Percentiles rank a stretch among this genome's conserved stretches.
These are phyloP conservation scores for Pyrocoelia pectoralis DNA, from an alignment of 2,888 invertebrate genomes.

Conservation along the genomic window DNA sequence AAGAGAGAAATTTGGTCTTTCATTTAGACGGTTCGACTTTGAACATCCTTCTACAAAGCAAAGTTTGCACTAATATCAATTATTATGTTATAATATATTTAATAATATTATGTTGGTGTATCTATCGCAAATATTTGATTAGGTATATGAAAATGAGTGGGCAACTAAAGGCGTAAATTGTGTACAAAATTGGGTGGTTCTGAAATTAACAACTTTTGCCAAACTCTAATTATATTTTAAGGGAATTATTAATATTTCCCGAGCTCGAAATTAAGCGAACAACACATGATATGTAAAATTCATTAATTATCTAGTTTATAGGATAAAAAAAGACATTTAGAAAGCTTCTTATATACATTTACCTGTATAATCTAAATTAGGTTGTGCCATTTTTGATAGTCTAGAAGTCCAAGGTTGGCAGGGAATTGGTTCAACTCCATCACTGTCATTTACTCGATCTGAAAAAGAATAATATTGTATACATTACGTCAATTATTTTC, in stretches of 20 bases:
- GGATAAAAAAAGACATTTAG: not conserved
- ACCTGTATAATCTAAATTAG: conserved; percentile 93
- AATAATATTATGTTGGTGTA: too few relatives aligned
- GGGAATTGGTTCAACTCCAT: conserved; percentile 75
- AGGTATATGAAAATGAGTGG: too few relatives aligned
- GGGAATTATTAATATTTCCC: not conserved
- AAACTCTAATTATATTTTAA: conserved; percentile 4
- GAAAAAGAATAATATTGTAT: conserved; percentile 53
- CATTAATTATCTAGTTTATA: not conserved
- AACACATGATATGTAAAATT: not conserved
- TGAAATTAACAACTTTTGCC: not conserved
- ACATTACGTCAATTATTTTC: too few relatives aligned
- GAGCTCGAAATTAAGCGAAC: not conserved
- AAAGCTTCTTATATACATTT: conserved; percentile 50
- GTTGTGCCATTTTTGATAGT: conserved; percentile 91
- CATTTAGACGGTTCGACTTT: too few relatives aligned
- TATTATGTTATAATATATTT: too few relatives aligned
- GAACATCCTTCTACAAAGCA: too few relatives aligned
- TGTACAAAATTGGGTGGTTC: not conserved
- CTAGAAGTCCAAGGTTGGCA: conserved; percentile 92
- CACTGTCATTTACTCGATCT: conserved; percentile 77
- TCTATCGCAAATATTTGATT: too few relatives aligned
- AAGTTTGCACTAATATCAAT: too few relatives aligned
- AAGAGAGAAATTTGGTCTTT: too few relatives aligned
- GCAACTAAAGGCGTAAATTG: not conserved